phyloP scores from a whole-genome alignment of 2,888 invertebrate genomes.

The Apotomis betuletana region DNA sequence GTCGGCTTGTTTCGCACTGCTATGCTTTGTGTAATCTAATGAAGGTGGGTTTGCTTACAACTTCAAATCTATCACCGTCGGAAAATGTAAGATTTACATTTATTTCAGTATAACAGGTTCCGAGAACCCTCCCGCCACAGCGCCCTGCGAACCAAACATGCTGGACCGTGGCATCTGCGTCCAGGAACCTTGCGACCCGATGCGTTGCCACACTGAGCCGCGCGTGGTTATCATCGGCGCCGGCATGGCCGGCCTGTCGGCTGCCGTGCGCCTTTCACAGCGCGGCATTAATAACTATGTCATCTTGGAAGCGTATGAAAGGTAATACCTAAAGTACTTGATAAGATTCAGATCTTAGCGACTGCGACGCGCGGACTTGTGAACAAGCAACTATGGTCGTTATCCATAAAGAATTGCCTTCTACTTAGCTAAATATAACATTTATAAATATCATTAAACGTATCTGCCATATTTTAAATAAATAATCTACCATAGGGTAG shows the following conservation, averaged over 20 bases:
- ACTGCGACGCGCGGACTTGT: too few species aligned
- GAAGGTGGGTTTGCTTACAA: too few species aligned
- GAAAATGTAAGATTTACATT: slow-evolving; percentile 4
- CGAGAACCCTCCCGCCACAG: slow-evolving; percentile 52
- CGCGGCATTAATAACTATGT: slow-evolving; percentile 88
- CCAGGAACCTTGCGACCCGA: slow-evolving; percentile 62
- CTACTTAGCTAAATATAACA: too few species aligned
- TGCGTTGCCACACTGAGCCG: slow-evolving; percentile 78
- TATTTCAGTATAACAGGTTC: slow-evolving; percentile 21
- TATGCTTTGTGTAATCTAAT: too few species aligned
- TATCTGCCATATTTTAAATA: too few species aligned
- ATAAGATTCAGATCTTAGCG: too few species aligned
- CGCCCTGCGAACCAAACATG: slow-evolving; percentile 65
- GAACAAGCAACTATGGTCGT: too few species aligned
- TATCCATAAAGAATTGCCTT: too few species aligned
- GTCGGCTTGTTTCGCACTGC: too few species aligned
- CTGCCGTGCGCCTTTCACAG: slow-evolving; percentile 87
- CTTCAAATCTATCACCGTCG: too few species aligned
- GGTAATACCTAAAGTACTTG: slow-evolving; percentile 72
- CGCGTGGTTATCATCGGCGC: slow-evolving; percentile 90
- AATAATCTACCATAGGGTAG: too few species aligned
- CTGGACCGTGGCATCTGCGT: slow-evolving; percentile 67
- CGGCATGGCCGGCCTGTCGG: slow-evolving; percentile 91
- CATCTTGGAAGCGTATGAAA: slow-evolving; percentile 89
- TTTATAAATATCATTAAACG: too few species aligned